Evolutionary conservation across 2,888 invertebrate genomes (phyloP).

Genomic region (Cephus spinipes): DNA sequence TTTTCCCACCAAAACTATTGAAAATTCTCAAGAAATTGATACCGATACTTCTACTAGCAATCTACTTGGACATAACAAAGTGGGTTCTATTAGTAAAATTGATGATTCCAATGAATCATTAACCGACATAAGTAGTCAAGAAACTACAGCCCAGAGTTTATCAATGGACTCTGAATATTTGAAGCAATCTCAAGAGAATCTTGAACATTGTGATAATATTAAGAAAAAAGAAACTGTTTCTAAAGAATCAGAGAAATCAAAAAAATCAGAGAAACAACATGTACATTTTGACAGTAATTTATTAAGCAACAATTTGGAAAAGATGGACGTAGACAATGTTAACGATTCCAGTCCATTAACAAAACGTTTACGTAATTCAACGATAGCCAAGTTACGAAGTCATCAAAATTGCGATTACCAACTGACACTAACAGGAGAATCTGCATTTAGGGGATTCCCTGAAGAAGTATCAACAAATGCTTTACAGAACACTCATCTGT

Average conservation of each 20-base stretch:
- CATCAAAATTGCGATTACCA: neutral
- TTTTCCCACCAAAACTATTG: neutral
- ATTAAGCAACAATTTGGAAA: neutral
- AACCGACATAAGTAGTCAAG: neutral
- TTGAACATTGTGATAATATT: neutral
- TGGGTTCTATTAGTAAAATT: conserved; percentile 7
- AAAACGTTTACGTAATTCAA: neutral
- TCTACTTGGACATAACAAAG: neutral
- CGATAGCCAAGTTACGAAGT: neutral
- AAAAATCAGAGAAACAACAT: neutral
- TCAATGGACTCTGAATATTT: neutral
- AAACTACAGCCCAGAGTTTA: neutral
- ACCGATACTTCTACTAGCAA: neutral
- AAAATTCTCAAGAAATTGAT: neutral
- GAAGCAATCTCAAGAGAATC: neutral
- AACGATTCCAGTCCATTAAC: neutral
- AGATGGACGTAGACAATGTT: neutral
- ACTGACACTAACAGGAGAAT: neutral
- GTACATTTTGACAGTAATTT: neutral
- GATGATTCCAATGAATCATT: neutral
- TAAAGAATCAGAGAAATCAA: neutral
- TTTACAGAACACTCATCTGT: neutral
- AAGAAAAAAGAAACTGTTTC: neutral
- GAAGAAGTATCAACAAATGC: neutral
- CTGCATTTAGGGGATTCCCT: neutral